These are phyloP conservation scores for Chymomyza caudatula DNA, from an alignment of 2,888 invertebrate genomes.

Conservation along the genomic window DNA sequence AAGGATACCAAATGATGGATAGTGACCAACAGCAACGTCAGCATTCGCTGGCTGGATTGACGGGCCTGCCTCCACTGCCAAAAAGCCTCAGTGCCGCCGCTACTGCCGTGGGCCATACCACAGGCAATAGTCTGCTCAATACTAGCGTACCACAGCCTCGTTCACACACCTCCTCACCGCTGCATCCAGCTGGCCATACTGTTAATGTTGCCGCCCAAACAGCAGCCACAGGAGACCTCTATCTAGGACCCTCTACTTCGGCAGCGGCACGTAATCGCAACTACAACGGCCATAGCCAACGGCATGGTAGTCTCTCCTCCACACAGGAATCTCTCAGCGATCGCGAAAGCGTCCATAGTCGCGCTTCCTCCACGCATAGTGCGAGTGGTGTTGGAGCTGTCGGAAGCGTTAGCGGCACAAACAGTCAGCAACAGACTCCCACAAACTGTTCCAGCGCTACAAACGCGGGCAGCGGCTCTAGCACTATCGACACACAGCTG, in stretches of 20 bases:
- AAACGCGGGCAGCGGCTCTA: slow-evolving; percentile 65
- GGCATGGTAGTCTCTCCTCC: slow-evolving; percentile 75
- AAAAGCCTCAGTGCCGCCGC: slow-evolving; percentile 90
- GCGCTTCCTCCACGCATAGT: slow-evolving; percentile 73
- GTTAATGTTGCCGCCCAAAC: slow-evolving; percentile 42
- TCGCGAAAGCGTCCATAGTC: slow-evolving; percentile 74
- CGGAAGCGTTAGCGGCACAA: background rate
- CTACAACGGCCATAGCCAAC: slow-evolving; percentile 61
- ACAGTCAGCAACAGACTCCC: slow-evolving; percentile 47
- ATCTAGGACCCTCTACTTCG: slow-evolving; percentile 71
- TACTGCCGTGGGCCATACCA: slow-evolving; percentile 19
- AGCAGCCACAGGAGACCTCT: slow-evolving; percentile 59
- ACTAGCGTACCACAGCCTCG: slow-evolving; percentile 20
- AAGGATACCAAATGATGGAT: slow-evolving; percentile 51
- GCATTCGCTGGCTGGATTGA: slow-evolving; percentile 26
- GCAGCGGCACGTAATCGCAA: slow-evolving; percentile 60
- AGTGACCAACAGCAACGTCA: slow-evolving; percentile 51
- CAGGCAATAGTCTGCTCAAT: background rate
- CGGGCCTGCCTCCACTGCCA: slow-evolving; percentile 90
- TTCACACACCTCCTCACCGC: slow-evolving; percentile 57
- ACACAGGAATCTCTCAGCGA: slow-evolving; percentile 76
- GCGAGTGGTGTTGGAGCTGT: slow-evolving; percentile 42
- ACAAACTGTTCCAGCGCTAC: slow-evolving; percentile 51
- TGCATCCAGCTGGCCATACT: slow-evolving; percentile 30
- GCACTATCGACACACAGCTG: slow-evolving; percentile 89